Evolutionary conservation across 2,113 vertebrate genomes (phyloP).

Genomic region (Caloenas nicobarica): DNA sequence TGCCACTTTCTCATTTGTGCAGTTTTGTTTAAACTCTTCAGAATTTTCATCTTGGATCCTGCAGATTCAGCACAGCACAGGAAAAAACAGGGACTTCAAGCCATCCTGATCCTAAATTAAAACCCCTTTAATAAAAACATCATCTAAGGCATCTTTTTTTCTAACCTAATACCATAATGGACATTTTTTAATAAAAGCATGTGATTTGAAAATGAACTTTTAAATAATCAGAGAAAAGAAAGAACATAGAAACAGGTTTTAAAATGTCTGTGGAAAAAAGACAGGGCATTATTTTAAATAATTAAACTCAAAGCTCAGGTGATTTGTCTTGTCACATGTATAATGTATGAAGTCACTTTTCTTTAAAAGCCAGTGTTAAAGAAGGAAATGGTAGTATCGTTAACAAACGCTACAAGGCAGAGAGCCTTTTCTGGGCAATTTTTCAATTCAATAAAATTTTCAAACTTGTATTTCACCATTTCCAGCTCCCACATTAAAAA

Average conservation of each 20-base stretch:
- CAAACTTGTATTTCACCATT: slow-evolving; percentile 8
- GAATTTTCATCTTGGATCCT: not conserved
- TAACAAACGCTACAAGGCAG: slow-evolving; percentile 12
- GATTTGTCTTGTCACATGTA: slow-evolving; percentile 29
- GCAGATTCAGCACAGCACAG: not conserved
- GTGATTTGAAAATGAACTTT: slow-evolving; percentile 13
- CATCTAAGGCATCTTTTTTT: not conserved
- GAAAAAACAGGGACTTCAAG: not conserved
- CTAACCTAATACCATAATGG: not conserved
- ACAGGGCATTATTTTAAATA: not conserved
- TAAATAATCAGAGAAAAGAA: not conserved
- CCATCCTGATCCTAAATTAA: not conserved
- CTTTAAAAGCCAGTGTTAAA: not conserved
- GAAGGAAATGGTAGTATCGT: not conserved
- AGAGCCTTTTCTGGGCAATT: slow-evolving; percentile 6
- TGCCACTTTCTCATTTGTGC: not conserved
- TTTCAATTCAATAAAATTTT: slow-evolving; percentile 49
- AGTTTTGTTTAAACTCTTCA: not conserved
- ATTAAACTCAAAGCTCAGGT: slow-evolving; percentile 1
- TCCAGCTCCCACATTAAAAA: slow-evolving; percentile 66
- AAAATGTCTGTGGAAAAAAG: not conserved
- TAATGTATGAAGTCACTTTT: not conserved
- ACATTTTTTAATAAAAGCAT: not conserved
- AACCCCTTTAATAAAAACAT: not conserved
- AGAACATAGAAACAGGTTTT: not conserved